Conservation (phyloP, 2,888 invertebrate genomes). For the Melanostoma scalare region DNA sequence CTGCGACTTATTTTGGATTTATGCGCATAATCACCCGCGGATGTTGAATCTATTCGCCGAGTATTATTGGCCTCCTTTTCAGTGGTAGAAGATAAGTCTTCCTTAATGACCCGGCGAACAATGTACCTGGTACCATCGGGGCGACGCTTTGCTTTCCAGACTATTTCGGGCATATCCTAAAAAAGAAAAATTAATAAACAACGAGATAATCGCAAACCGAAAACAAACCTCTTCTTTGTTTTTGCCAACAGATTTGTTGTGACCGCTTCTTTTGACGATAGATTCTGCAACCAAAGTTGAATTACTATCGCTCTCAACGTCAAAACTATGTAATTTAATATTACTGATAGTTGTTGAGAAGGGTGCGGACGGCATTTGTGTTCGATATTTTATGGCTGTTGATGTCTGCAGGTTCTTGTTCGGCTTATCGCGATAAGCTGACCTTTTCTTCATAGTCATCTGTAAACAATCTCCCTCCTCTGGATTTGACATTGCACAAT, state of each 20-base stretch:
- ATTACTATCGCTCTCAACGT: constrained; percentile 51
- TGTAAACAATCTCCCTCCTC: too few relatives aligned
- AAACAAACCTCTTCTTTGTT: constrained; percentile 45
- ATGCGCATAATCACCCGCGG: constrained; percentile 3
- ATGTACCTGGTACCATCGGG: constrained; percentile 59
- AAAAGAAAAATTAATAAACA: constrained; percentile 52
- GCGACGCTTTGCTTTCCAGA: constrained; percentile 61
- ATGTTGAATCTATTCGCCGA: constrained; percentile 2
- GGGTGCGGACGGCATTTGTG: too few relatives aligned
- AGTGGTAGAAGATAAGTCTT: neutral
- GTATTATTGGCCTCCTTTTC: constrained; percentile 3
- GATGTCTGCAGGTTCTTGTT: too few relatives aligned
- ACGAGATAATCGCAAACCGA: neutral
- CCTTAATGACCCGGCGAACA: constrained; percentile 46
- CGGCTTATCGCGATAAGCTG: too few relatives aligned
- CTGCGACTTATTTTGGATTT: constrained; percentile 35
- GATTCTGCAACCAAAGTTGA: constrained; percentile 57
- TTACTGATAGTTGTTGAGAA: too few relatives aligned
- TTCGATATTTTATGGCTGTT: too few relatives aligned
- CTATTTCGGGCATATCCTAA: constrained; percentile 70
- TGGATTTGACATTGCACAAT: too few relatives aligned
- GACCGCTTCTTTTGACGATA: constrained; percentile 48
- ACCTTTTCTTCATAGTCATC: too few relatives aligned
- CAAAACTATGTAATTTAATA: neutral
- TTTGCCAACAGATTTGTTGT: constrained; percentile 27